phyloP scores from a whole-genome alignment of 2,113 vertebrate species.

The Albula glossodonta region DNA sequence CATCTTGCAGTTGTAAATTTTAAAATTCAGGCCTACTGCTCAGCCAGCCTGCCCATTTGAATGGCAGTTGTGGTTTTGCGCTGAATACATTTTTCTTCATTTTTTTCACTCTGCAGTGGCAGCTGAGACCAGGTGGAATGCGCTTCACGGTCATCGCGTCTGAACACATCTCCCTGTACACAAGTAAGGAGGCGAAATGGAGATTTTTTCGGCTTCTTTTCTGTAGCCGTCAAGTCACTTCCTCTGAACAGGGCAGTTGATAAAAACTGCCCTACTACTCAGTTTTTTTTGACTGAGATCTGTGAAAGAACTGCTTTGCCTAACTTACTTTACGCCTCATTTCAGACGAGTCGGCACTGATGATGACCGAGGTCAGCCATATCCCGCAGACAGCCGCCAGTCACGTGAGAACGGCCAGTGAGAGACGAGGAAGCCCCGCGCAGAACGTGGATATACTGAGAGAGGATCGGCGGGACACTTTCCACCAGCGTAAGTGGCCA shows the following conservation, averaged over 20 bases:
- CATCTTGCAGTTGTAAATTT: background rate
- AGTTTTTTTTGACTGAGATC: background rate
- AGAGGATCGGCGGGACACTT: constrained; percentile 79
- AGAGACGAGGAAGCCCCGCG: background rate
- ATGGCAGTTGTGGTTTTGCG: no score
- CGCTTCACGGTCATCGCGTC: constrained; percentile 82
- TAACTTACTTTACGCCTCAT: background rate
- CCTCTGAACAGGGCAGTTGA: no score
- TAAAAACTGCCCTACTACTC: background rate
- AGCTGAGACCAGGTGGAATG: constrained; percentile 61
- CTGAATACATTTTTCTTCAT: background rate
- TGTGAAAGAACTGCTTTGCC: no score
- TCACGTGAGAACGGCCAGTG: constrained; percentile 29
- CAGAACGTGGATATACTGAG: constrained; percentile 79
- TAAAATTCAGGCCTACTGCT: background rate
- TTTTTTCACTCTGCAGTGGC: constrained; percentile 76
- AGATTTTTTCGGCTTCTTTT: background rate
- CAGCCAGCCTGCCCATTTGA: background rate
- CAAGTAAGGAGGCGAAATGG: constrained; percentile 73
- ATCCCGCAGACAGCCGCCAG: constrained; percentile 86
- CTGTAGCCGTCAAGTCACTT: background rate
- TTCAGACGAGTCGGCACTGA: constrained; percentile 79
- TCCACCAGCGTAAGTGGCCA: constrained; percentile 72
- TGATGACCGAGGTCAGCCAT: constrained; percentile 78
- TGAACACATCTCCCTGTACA: constrained; percentile 83